Base-by-base conservation (phyloP, 2,797 vertebrate genomes). In the Lagodon rhomboides region DNA sequence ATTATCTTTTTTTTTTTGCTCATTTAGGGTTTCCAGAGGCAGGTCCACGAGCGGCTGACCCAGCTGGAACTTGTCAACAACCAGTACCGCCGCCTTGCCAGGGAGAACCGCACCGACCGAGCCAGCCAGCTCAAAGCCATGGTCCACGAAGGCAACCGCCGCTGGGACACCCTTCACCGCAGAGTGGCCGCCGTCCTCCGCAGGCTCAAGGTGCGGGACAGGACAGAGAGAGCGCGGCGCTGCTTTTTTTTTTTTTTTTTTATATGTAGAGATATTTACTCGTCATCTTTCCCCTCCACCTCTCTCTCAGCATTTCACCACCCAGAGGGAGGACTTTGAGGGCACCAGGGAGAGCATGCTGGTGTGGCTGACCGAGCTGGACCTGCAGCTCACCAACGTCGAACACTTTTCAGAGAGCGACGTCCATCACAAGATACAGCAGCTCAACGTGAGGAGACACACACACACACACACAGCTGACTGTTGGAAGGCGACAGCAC, bases 281-380 rank as follows among this genome's bases (percentile, higher is more conserved):
- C 22, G 1, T 53, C 3, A 46, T 30, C 38, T 30, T n/a, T 9
- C 1, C 3, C 4, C 8, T 3, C 51, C 3, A 0, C 41, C 12
- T 51, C 10, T 49, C 27, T 46, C 16, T 2, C 85, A 99, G 98
- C 93, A 98, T 84, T 99, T 99, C 79, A 98, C 96, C 63, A 94
- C 93, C 51, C 96, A 98, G 80, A 95, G 97, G 91, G 98, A 99
- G 72, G 97, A 98, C 15, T 99, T 99, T 82, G 97, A 98, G 83
- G 94, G 94, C 16, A 97, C 95, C 0, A 95, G 97, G 63, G 96
- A 98, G 68, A 95, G 94, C 90, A 96, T 99, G 84, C 89, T 98
- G 68, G 95, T 98, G 66, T 99, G 98, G 98, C 96, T 99, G 67
- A 99, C 98, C 0, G 97, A 99, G 89, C 97, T 99, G 93, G 98